phyloP scores from a whole-genome alignment of 2,797 vertebrate species.

The Acomys russatus region DNA sequence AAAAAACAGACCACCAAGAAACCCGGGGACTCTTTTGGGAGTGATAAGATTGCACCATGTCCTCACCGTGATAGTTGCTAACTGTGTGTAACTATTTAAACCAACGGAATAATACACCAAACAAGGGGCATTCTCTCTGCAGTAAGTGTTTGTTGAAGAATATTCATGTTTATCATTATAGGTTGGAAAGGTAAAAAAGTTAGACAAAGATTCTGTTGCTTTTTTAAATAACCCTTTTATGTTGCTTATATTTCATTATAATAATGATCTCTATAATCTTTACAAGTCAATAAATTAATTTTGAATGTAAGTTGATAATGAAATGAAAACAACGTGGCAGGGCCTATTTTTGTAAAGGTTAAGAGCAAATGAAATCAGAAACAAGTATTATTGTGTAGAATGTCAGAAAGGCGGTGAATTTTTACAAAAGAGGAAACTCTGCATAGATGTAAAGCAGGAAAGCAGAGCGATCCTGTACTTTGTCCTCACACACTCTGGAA shows the following conservation, averaged over 20 bases:
- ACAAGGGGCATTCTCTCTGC: background rate
- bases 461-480: background rate
- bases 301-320: background rate
- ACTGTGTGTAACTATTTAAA: background rate
- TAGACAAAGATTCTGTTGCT: background rate
- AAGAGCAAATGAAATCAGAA: background rate
- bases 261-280: background rate
- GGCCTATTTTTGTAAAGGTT: background rate
- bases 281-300: constrained; percentile 47
- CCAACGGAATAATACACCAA: background rate
- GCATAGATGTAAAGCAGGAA: background rate
- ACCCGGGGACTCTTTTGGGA: background rate
- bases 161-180: background rate
- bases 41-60: background rate
- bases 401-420: background rate
- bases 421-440: background rate
- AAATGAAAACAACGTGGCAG: background rate
- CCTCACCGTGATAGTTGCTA: background rate
- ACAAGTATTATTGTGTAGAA: background rate
- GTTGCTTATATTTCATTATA: constrained; percentile 21
- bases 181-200: background rate
- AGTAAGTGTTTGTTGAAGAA: background rate
- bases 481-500: background rate
- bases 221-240: background rate
- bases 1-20: background rate